Base-by-base conservation (phyloP, 2,113 vertebrate genomes). In the Eulemur macaco region DNA sequence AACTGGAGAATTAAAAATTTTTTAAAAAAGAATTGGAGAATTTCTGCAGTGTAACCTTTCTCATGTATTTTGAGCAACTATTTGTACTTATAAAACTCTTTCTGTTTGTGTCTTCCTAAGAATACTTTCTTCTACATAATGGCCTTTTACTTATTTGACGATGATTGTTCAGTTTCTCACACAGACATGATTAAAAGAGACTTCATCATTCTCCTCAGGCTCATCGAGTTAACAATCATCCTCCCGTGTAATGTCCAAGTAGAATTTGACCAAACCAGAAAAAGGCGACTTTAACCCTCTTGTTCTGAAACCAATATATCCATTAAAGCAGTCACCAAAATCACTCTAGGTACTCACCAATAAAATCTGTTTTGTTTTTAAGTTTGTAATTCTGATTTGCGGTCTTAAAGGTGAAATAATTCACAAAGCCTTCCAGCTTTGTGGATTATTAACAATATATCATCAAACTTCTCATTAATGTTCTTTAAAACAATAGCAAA, bases 1-100 rank as follows among this genome's bases (percentile, higher is more conserved):
- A 81, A 69, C 12, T 25, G 23, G 8, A 66, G 2, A 20, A 82
- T 37, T 37, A 47, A 25, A 54, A 31, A 39, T 23, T 34, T 39
- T 42, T 87, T 47, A 25, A 52, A 71, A 73, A 73, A 52, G 8
- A 73, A 45, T 0, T 27, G 63, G 18, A 89, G 29, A 69, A 87
- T 56, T 34, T 84, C 69, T 94, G 10, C 84, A 14, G 12, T 39
- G 34, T 78, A 73, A 71, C 0, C 0, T 71, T 89, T 42, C 14
- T 81, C 52, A 50, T 64, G 11, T 73, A 77, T 81, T 95, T 87
- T 66, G 14, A 85, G 4, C 1, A 94, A 91, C 73, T 77, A 68
- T n/a, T 77, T 91, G 54, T 42, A 2, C 52, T 60, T 87, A 29
- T 27, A 90, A 92, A 77, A 31, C 8, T 15, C 1, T 42, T 89